Conservation (phyloP, 1,140 invertebrate species). For the Euura lappo region DNA sequence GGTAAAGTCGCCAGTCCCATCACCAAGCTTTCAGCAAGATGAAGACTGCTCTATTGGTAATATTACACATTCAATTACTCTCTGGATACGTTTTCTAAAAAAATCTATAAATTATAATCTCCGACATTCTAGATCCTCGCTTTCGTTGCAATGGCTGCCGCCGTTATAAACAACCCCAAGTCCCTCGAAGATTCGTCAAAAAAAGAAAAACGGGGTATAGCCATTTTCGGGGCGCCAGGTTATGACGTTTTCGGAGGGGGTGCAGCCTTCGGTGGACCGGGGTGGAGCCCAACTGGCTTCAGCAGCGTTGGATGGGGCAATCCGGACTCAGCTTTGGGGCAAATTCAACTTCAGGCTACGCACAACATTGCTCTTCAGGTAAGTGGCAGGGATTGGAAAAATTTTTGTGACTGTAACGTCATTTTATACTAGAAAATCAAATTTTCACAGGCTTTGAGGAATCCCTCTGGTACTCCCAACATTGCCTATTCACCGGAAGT, state of each 20-base stretch:
- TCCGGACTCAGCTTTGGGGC: slow-evolving; percentile 46
- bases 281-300: slow-evolving; percentile 41
- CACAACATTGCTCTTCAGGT: slow-evolving; percentile 56
- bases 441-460: slow-evolving; percentile 39
- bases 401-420: background rate
- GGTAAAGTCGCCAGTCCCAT: slow-evolving; percentile 27
- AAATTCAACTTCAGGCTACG: slow-evolving; percentile 52
- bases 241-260: slow-evolving; percentile 49
- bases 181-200: slow-evolving; percentile 22
- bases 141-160: slow-evolving; percentile 26
- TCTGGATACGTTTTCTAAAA: too few relatives aligned
- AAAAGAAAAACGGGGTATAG: slow-evolving; percentile 50
- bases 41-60: slow-evolving; percentile 45
- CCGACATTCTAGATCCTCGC: slow-evolving; percentile 33
- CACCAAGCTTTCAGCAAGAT: slow-evolving; percentile 39
- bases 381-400: slow-evolving; percentile 4
- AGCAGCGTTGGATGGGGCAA: slow-evolving; percentile 38
- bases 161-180: slow-evolving; percentile 22
- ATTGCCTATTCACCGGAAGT: slow-evolving; percentile 56
- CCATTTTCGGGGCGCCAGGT: slow-evolving; percentile 39
- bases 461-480: slow-evolving; percentile 45
- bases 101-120: too few relatives aligned
- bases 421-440: background rate
- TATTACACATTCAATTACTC: background rate
- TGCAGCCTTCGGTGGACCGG: slow-evolving; percentile 23